Conservation (phyloP, 2,888 invertebrate species). For the Labia minor region DNA sequence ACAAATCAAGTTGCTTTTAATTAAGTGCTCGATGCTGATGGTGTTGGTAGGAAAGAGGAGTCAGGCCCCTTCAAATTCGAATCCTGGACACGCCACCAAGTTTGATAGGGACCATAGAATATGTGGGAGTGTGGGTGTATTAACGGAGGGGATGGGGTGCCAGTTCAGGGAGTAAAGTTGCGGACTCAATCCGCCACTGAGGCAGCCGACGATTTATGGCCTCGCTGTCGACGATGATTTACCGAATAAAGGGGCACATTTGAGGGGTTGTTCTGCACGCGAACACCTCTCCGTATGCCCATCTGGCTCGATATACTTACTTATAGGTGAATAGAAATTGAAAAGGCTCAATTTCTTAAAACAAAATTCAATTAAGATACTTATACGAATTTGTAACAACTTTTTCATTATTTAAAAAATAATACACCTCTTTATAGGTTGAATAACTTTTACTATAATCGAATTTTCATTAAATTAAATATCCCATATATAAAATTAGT, state of each 20-base stretch:
- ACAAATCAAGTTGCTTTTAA: not conserved
- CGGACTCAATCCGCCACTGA: not conserved
- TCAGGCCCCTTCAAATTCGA: not conserved
- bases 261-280: not conserved
- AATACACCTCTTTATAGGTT: no score
- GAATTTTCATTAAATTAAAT: no score
- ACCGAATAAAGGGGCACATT: not conserved
- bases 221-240: not conserved
- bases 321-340: not conserved
- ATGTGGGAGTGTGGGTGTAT: no score
- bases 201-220: not conserved
- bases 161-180: not conserved
- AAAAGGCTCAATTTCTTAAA: not conserved
- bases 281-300: not conserved
- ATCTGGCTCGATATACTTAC: no score
- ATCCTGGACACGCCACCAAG: not conserved
- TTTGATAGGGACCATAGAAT: no score
- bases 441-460: no score
- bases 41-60: not conserved
- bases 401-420: no score
- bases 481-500: no score
- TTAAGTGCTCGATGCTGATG: not conserved
- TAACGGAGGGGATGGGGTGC: not conserved
- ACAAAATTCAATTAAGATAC: no score
- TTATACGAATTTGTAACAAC: no score